These are phyloP conservation scores for Magallana ariakensis DNA, from an alignment of 1,140 invertebrate species.

Conservation along the genomic window DNA sequence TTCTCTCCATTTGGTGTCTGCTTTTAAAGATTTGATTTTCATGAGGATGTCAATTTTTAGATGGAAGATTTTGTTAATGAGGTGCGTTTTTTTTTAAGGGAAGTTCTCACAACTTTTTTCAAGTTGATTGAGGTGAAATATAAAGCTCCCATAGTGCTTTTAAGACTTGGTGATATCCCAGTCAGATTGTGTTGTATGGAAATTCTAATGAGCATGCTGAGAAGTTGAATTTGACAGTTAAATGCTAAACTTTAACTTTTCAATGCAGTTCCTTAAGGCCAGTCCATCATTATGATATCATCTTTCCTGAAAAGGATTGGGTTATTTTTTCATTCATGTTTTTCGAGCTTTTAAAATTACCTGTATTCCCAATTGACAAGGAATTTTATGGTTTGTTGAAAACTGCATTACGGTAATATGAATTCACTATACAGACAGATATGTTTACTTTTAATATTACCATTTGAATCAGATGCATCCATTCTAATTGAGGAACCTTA, in stretches of 20 bases:
- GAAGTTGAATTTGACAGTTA: slow-evolving; percentile 18
- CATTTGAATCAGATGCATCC: too few relatives aligned
- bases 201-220: slow-evolving; percentile 30
- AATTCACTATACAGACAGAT: too few relatives aligned
- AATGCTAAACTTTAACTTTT: slow-evolving; percentile 28
- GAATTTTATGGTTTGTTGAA: too few relatives aligned
- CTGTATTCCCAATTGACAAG: too few relatives aligned
- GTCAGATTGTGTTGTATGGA: background rate
- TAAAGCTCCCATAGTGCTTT: background rate
- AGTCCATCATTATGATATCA: background rate
- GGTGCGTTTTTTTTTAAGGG: background rate
- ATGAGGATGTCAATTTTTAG: slow-evolving; percentile 7
- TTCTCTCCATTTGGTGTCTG: background rate
- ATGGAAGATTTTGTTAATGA: slow-evolving; percentile 6
- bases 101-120: background rate
- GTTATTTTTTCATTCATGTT: slow-evolving; percentile 24
- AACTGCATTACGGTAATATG: too few relatives aligned
- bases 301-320: background rate
- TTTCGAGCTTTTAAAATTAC: background rate
- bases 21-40: background rate
- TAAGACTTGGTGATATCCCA: background rate
- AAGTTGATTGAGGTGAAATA: slow-evolving; percentile 6
- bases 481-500: too few relatives aligned
- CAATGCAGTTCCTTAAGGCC: background rate
- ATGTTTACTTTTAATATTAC: too few relatives aligned